Evolutionary conservation across 2,113 vertebrate species (phyloP), one percentile per base, ranked within the genome.

Genomic region (Mugil cephalus): DNA sequence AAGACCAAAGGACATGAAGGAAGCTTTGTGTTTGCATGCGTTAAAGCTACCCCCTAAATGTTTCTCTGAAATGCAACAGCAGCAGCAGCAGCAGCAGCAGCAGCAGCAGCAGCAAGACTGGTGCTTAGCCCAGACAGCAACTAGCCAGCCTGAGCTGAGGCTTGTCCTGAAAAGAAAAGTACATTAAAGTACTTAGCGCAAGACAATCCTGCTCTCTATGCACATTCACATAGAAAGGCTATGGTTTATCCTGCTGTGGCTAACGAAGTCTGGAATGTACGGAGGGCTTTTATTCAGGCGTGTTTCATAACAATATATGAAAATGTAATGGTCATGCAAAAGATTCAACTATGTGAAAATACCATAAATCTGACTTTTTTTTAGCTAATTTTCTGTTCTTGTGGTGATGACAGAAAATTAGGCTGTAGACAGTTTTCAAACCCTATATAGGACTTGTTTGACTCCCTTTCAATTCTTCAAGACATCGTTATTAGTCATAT

Each of bases 121-220:
- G 13, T 48, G 67, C 45, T 77, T 21, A 80, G 64, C 71, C 72
- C 60, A 43, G 47, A 21, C 80, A 82, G 84, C 56, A 10, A 4
- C 55, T 52, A n/a, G 63, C 83, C 86, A 79, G 53, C 46, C 46
- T 52, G 40, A 79, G 74, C 79, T 65, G 55, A 82, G 58, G 53
- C 51, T 71, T 21, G 66, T 21, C 50, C 72, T 69, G 52, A 79
- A 73, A 63, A 77, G 80, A 81, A 86, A 78, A 84, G 71, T 66
- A 70, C 69, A 86, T 84, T 75, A 67, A 77, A 69, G 73, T 84
- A 79, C 77, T 80, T 78, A 74, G 70, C 19, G 54, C 62, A 43
- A 75, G 61, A 79, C 71, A 77, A 84, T 69, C 78, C 73, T 60
- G 55, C 83, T 77, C 40, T 81, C 56, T 18, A 45, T 82, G 76